Base-by-base conservation (phyloP, 1,140 invertebrate species). In the Brachionus rotundiformis region DNA sequence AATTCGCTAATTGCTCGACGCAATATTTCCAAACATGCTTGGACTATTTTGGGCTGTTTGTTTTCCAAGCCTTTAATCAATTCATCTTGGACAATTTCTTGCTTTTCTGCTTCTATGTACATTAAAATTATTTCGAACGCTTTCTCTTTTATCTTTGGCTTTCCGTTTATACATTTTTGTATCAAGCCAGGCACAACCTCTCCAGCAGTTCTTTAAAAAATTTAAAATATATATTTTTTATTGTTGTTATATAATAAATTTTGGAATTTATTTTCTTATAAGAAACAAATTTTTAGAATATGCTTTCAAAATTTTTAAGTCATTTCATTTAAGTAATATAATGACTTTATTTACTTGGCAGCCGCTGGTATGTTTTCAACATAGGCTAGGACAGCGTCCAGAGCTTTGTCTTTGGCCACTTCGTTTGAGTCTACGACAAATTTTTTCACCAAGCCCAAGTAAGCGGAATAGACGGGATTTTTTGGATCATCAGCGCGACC, bases 41-140 rank as follows among this genome's bases (percentile, higher is more conserved):
- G 88, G 3, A 95, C 93, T 83, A 96, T 94, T 90, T 98, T 98
- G 0, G 96, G 96, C 88, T 96, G 96, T 88, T 98, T 98, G 83
- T 96, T 94, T 41, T 87, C 84, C 86, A 96, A 92, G 29, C 95
- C 95, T 89, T 96, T 96, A 3, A 96, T 88, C 5, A 98, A 88
- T 88, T 96, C 95, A 85, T 98, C 95, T 86, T 93, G 89, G 3
- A 88, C 87, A 76, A 85, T 87, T 84, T 98, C 95, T 83, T 94
- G 92, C 87, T 96, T 97, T 86, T 98, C 96, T 84, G 96, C 95
- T 90, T 98, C 95, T 84, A 98, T 91, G 86, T 93, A 97, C 93
- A 96, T 94, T 59, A 98, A 89, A 1, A 92, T 91, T 79, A 98
- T 92, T 87, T 96, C 94, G 47, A 93, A 89, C 6, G 94, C 93